These are phyloP conservation scores for Chondrosia reniformis DNA, from an alignment of 37 sponge, comb jelly and placozoan species.

Conservation along the genomic window DNA sequence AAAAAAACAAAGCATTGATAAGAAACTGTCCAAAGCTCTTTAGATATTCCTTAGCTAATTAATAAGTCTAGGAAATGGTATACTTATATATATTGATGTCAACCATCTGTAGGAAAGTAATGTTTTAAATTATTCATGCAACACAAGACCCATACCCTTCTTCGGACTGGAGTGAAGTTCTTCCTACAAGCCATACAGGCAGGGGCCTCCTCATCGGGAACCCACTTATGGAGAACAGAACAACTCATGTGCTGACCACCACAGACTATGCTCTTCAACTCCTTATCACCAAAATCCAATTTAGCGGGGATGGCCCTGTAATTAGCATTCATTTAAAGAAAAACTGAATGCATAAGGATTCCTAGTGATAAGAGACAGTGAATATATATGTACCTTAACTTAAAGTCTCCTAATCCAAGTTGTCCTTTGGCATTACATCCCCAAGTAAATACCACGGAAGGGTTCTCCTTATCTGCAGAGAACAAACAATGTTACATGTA, in stretches of 20 bases:
- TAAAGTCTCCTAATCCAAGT: conserved; percentile 70
- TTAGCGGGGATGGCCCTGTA: conserved; percentile 29
- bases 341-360: background rate
- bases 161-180: conserved; percentile 67
- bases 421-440: conserved; percentile 65
- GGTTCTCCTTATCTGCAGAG: too few species aligned
- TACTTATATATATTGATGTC: too few species aligned
- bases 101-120: too few species aligned
- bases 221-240: conserved; percentile 76
- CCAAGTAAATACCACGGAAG: conserved; percentile 86
- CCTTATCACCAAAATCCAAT: conserved; percentile 71
- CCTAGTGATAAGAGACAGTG: background rate
- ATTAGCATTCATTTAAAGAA: background rate
- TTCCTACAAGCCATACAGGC: conserved; percentile 83
- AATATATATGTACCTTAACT: conserved; percentile 29
- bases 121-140: too few species aligned
- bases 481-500: too few species aligned
- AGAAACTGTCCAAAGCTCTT: too few species aligned
- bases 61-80: too few species aligned
- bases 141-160: conserved; percentile 58
- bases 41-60: too few species aligned
- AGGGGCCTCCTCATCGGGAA: conserved; percentile 83
- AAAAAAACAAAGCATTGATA: too few species aligned
- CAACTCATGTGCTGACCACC: conserved; percentile 69
- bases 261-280: conserved; percentile 52